Evolutionary conservation across 2,888 invertebrate species (phyloP), one percentile per base, ranked within the genome.

Genomic region (Tetragonula carbonaria): DNA sequence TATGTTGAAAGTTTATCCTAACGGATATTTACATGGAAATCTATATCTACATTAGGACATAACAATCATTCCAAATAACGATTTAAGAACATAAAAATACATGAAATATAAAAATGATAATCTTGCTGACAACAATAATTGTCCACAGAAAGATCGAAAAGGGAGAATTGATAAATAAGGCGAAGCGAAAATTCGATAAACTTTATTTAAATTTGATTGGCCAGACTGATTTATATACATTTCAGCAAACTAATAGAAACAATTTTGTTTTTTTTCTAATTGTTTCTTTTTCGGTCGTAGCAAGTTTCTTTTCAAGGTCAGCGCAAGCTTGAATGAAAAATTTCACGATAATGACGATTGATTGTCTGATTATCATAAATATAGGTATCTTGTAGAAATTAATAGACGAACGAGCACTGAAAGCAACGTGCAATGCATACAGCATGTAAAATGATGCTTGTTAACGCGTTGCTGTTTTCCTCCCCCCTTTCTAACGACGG

Each of bases 351-450:
- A 67, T 2, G 16, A 23, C 78, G 79, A 87, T 79, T 53, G 72
- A 86, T 86, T 79, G 45, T 70, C 77, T 71, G 59, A 76, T 84
- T 82, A 82, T 76, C 74, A 55, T 86, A 84, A 82, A 68, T 66
- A 63, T 65, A 66, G 65, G 66, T 80, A 65, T 55, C 59, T 84
- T 68, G 70, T 45, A 63, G 67, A 73, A 82, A 77, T 80, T 77
- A 86, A 84, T 85, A 84, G 67, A 78, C 71, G 59, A 14, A 21
- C 14, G 11, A 66, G 65, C 66, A 79, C 80, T 87, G 82, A 80
- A 81, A 51, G 59, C 59, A 62, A 62, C 65, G 63, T 66, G 78
- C 68, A 72, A 76, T 70, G 65, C 51, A 70, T 65, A 57, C 63
- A 53, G 71, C 67, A 73, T 71, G 68, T 55, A 23, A 79, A 78